These are phyloP conservation scores for Zalophus californianus DNA, from an alignment of 2,797 vertebrate genomes.

Conservation along the genomic window DNA sequence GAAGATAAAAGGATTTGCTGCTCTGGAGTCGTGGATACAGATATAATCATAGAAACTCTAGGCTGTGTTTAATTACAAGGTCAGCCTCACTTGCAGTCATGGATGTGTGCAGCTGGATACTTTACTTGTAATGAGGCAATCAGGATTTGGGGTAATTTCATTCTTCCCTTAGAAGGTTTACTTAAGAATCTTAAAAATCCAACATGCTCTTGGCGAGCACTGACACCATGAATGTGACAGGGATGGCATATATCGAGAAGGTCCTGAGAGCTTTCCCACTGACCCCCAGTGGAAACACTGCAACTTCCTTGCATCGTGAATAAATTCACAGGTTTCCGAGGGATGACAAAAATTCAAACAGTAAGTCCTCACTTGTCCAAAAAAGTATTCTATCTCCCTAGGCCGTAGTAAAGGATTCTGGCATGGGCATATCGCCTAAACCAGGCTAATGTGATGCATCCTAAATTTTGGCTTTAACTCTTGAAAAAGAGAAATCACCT, in stretches of 20 bases:
- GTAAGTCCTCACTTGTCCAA: not conserved
- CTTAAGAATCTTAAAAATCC: not conserved
- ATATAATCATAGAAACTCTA: accelerated
- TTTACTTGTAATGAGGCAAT: not conserved
- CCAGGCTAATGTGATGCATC: not conserved
- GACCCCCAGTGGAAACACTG: accelerated
- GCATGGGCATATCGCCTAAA: not conserved
- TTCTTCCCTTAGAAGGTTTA: not conserved
- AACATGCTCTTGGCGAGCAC: not conserved
- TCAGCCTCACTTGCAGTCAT: not conserved
- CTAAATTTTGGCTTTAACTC: not conserved
- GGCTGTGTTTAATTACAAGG: not conserved
- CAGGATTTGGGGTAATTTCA: not conserved
- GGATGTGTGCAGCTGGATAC: not conserved
- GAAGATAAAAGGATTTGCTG: not conserved
- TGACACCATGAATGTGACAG: not conserved
- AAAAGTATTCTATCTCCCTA: not conserved
- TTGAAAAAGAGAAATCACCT: not conserved
- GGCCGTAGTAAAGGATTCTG: not conserved
- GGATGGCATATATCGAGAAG: not conserved
- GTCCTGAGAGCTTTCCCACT: accelerated
- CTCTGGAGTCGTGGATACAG: accelerated
- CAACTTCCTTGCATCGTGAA: accelerated
- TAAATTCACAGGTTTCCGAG: not conserved
- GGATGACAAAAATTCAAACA: not conserved